Evolutionary conservation across 2,888 invertebrate genomes (phyloP).

Genomic region (Melanophora roralis): DNA sequence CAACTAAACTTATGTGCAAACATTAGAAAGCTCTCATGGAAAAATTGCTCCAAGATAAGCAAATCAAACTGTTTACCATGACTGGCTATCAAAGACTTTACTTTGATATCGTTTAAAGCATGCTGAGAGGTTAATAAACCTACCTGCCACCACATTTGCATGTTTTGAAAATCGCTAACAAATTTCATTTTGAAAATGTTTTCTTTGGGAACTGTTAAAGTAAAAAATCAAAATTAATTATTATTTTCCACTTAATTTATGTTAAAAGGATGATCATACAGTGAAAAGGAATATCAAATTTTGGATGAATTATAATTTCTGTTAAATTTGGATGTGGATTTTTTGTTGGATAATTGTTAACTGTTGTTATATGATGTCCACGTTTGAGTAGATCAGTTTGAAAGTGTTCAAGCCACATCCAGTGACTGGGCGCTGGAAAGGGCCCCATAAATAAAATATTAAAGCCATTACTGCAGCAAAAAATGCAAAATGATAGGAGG

Average conservation of each 20-base stretch:
- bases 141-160: conserved; percentile 73
- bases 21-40: conserved; percentile 77
- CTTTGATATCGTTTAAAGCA: conserved; percentile 71
- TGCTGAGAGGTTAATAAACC: conserved; percentile 72
- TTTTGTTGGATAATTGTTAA: conserved; percentile 74
- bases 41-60: conserved; percentile 77
- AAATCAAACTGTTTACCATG: conserved; percentile 76
- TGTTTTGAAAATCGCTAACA: conserved; percentile 73
- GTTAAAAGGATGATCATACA: conserved; percentile 68
- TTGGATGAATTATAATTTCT: conserved; percentile 74
- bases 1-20: conserved; percentile 77
- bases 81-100: conserved; percentile 71
- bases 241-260: too few relatives aligned
- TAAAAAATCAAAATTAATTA: neutral
- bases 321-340: conserved; percentile 76
- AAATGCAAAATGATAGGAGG: conserved; percentile 5
- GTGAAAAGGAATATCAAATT: conserved; percentile 73
- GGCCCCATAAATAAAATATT: conserved; percentile 76
- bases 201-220: conserved; percentile 71
- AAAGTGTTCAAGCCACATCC: conserved; percentile 77
- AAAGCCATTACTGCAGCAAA: conserved; percentile 56
- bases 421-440: conserved; percentile 77
- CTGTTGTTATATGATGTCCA: conserved; percentile 77
- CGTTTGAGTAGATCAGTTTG: conserved; percentile 71
- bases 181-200: conserved; percentile 73